Conservation (phyloP, 2,797 vertebrate species). For the Dicrostonyx torquatus region DNA sequence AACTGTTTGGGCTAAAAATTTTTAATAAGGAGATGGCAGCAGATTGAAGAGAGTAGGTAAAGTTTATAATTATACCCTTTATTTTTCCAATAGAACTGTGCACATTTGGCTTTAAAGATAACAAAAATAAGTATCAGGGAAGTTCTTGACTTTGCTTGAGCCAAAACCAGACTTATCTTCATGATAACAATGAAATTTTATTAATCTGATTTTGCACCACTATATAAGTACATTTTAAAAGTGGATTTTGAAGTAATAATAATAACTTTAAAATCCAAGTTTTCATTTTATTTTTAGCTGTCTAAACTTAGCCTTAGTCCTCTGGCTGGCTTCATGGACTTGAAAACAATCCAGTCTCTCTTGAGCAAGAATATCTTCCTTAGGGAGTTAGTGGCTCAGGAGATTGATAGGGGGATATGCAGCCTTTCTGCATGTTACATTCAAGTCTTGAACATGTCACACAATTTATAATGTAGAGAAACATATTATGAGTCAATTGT, state of each 20-base stretch:
- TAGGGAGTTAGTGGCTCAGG: neutral
- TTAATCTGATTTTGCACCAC: constrained; percentile 31
- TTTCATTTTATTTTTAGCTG: constrained; percentile 71
- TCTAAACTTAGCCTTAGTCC: constrained; percentile 72
- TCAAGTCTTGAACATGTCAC: neutral
- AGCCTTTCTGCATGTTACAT: neutral
- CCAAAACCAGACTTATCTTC: neutral
- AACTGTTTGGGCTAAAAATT: constrained; percentile 4
- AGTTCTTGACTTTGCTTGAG: constrained; percentile 19
- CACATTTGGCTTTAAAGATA: neutral
- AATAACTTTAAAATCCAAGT: constrained; percentile 51
- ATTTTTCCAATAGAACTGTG: neutral
- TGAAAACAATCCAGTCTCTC: constrained; percentile 67
- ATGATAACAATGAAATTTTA: constrained; percentile 8
- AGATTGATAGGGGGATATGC: neutral
- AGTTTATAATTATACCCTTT: neutral
- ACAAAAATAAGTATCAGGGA: neutral
- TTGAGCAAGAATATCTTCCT: neutral
- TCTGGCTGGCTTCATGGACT: constrained; percentile 61
- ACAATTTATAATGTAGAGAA: neutral
- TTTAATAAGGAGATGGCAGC: neutral
- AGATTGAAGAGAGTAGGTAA: neutral
- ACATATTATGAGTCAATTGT: rapidly evolving
- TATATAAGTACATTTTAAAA: constrained; percentile 59
- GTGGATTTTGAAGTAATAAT: constrained; percentile 52